Evolutionary conservation across 2,113 vertebrate genomes (phyloP).

Genomic region (Tautogolabrus adspersus): DNA sequence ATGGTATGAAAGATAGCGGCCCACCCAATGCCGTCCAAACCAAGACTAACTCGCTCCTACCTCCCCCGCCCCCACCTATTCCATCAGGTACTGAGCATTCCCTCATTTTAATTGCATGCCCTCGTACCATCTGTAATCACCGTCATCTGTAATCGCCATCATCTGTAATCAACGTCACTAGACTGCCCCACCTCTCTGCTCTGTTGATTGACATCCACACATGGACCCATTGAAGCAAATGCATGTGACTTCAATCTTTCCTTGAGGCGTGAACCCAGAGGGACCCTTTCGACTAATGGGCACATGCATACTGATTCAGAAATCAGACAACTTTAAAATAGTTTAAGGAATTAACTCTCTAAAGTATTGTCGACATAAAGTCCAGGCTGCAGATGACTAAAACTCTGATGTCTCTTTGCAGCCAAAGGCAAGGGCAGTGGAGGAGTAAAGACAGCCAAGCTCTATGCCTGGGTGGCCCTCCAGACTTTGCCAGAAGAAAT

Average conservation of each 20-base stretch:
- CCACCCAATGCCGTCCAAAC: constrained; percentile 87
- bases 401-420: constrained; percentile 74
- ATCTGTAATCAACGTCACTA: constrained; percentile 27
- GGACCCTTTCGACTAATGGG: constrained; percentile 38
- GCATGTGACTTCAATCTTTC: constrained; percentile 29
- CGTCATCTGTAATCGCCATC: constrained; percentile 29
- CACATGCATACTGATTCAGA: constrained; percentile 49
- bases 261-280: constrained; percentile 26
- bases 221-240: constrained; percentile 30
- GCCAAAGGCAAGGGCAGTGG: constrained; percentile 95
- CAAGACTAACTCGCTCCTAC: constrained; percentile 96
- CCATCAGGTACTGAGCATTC: constrained; percentile 91
- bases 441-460: constrained; percentile 95
- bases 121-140: constrained; percentile 36
- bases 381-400: neutral
- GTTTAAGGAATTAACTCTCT: neutral
- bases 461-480: constrained; percentile 98
- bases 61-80: constrained; percentile 95
- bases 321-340: neutral
- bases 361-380: neutral
- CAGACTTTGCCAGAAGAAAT: constrained; percentile 98
- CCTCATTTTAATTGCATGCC: constrained; percentile 72
- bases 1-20: constrained; percentile 95
- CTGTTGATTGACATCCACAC: constrained; percentile 27
- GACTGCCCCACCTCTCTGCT: neutral